These are phyloP conservation scores for Gasterosteus nipponicus DNA, from an alignment of 2,113 vertebrate species.

Conservation along the genomic window DNA sequence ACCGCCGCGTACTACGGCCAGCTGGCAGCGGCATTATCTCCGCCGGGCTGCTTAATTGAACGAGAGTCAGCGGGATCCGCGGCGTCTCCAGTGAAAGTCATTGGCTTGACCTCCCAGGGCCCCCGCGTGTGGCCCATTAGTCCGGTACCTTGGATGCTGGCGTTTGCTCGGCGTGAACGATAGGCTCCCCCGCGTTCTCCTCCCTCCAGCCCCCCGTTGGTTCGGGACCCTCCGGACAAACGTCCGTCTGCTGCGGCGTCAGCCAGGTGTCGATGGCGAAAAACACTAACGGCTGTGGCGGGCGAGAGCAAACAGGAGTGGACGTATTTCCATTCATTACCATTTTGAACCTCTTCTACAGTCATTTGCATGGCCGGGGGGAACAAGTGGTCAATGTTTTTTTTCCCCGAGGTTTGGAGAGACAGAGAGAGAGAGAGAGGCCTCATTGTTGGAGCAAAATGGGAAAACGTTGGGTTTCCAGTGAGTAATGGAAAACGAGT, in stretches of 20 bases:
- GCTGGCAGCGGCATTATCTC: constrained; percentile 74
- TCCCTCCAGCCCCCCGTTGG: constrained; percentile 5
- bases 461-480: constrained; percentile 64
- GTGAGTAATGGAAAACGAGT: constrained; percentile 66
- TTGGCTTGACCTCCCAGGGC: constrained; percentile 76
- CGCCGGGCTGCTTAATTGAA: constrained; percentile 73
- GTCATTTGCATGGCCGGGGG: constrained; percentile 71
- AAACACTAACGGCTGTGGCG: constrained; percentile 22
- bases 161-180: constrained; percentile 56
- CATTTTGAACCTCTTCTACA: constrained; percentile 48
- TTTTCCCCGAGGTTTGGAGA: constrained; percentile 39
- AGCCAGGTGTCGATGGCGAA: constrained; percentile 35
- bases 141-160: constrained; percentile 57
- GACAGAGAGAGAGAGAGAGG: background rate
- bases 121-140: constrained; percentile 66
- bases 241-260: constrained; percentile 15
- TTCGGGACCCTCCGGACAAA: constrained; percentile 21
- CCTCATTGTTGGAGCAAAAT: constrained; percentile 50
- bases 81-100: constrained; percentile 73
- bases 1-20: constrained; percentile 70
- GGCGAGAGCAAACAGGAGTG: constrained; percentile 17
- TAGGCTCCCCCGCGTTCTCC: constrained; percentile 55
- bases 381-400: constrained; percentile 68
- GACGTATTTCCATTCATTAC: constrained; percentile 70
- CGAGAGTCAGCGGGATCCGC: constrained; percentile 69